Base-by-base conservation (phyloP, 1,140 invertebrate species). In the Dinoponera quadriceps region DNA sequence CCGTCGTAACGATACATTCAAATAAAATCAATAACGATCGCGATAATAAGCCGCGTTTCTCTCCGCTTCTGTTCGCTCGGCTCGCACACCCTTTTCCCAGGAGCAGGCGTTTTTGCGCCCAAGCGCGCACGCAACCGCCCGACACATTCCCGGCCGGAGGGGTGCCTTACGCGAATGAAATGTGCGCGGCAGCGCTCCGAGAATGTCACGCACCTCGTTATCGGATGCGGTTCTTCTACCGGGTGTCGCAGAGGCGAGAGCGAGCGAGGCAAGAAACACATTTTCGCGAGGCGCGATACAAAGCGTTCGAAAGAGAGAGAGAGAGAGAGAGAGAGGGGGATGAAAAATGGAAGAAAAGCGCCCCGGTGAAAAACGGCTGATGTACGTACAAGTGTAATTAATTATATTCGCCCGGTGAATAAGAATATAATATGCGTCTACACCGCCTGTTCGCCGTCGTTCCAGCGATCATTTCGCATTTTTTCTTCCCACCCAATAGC, bases 181-280 rank as follows among this genome's bases (percentile, higher is more conserved):
- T 51, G 78, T 33, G 27, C 38, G 44, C 63, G 63, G 59, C 75
- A 9, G 80, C 84, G 81, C 71, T 33, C 71, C 49, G 71, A 55
- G 80, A 85, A 83, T 83, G 84, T 83, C 82, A 83, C 72, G 84
- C 80, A 68, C 69, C 69, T 74, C 69, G 84, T 85, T 85, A 85
- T 85, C 84, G 65, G 84, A 83, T 77, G 72, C 48, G 25, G 4
- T 16, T 51, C 25, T 27, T 66, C 59, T 66, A 85, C 54, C 13
- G 27, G 49, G 16, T 74, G 57, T 59, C 59, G 48, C 33, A 60
- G 74, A 49, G 62, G 44, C 22, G 55, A 13, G 5, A 5, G 29
- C 29, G 5, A 33, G 29, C 29, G 29, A 49, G 60, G 55, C 29
- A 38, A 13, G 2, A 59, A 29, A 25, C 18, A 16, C 20, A 18